These are phyloP conservation scores for Drosophila tsacasi DNA, from an alignment of 1,140 invertebrate genomes.

Conservation along the genomic window DNA sequence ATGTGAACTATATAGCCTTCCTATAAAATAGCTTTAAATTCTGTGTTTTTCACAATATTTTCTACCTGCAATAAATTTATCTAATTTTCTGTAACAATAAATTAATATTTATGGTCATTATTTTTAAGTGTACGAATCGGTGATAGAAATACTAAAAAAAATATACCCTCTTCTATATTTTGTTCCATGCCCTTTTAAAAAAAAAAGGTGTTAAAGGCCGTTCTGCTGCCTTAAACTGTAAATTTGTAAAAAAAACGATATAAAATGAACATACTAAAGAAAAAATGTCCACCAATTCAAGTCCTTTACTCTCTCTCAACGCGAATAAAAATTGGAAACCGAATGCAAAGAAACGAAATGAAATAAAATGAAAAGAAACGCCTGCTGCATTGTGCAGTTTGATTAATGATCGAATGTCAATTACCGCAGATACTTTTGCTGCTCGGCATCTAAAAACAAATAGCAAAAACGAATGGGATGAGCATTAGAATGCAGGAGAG, in stretches of 20 bases:
- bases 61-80: background rate
- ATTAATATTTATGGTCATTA: background rate
- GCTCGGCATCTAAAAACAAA: slow-evolving; percentile 23
- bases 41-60: too few relatives aligned
- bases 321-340: slow-evolving; percentile 34
- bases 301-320: slow-evolving; percentile 14
- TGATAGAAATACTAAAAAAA: background rate
- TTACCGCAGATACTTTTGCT: slow-evolving; percentile 75
- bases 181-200: background rate
- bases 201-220: slow-evolving; percentile 71
- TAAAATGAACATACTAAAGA: slow-evolving; percentile 6
- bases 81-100: background rate
- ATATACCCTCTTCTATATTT: background rate
- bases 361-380: slow-evolving; percentile 69
- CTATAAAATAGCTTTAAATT: too few relatives aligned
- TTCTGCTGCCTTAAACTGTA: slow-evolving; percentile 48
- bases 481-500: slow-evolving; percentile 2
- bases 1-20: too few relatives aligned
- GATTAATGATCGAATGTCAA: slow-evolving; percentile 85
- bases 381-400: slow-evolving; percentile 84
- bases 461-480: slow-evolving; percentile 23
- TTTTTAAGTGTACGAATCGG: slow-evolving; percentile 5
- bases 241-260: slow-evolving; percentile 30
- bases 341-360: slow-evolving; percentile 64
- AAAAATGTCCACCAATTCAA: slow-evolving; percentile 24